Evolutionary conservation across 2,113 vertebrate species (phyloP), one percentile per base, ranked within the genome.

Genomic region (Megaceryle torquata): DNA sequence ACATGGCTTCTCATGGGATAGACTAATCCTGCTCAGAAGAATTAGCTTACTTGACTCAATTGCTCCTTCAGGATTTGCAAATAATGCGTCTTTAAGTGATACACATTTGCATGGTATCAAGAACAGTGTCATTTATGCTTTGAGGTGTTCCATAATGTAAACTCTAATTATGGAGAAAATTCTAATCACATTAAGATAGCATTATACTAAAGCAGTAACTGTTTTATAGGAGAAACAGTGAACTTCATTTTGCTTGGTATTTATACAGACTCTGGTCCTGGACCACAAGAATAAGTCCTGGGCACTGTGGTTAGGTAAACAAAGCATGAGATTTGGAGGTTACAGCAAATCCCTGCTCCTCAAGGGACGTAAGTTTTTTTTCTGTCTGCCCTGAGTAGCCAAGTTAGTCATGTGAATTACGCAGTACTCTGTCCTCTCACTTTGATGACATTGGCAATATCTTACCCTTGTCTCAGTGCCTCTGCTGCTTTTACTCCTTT

Each of bases 11-110:
- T 93, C 95, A 39, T 37, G 87, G 91, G 92, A 93, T 91, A 16
- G 20, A 61, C 78, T 96, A 97, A 93, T 97, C 95, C 95, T 79
- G 35, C 94, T 96, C 82, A 93, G 57, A 95, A 95, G 86, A 95
- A 97, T 96, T 93, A 95, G 56, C 91, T 86, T 79, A 51, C 41
- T 96, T 67, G 90, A 64, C 91, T 95, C 89, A 93, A 79, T 68
- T 95, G 51, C 68, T 89, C 91, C 92, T 96, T 81, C 0, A 82
- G 84, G 93, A 96, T 68, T 93, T 89, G 89, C 76, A 95, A 97
- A 97, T 96, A 96, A 95, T 50, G 74, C 78, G 83, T 0, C 0
- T 91, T 93, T 86, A 60, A 79, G 75, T 43, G 51, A 67, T 86
- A 69, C 39, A n/a, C 94, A 91, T 92, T 88, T 88, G 28, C 75